These are phyloP conservation scores for Drosophila suboccidentalis DNA, from an alignment of 2,888 invertebrate species.

Conservation along the genomic window DNA sequence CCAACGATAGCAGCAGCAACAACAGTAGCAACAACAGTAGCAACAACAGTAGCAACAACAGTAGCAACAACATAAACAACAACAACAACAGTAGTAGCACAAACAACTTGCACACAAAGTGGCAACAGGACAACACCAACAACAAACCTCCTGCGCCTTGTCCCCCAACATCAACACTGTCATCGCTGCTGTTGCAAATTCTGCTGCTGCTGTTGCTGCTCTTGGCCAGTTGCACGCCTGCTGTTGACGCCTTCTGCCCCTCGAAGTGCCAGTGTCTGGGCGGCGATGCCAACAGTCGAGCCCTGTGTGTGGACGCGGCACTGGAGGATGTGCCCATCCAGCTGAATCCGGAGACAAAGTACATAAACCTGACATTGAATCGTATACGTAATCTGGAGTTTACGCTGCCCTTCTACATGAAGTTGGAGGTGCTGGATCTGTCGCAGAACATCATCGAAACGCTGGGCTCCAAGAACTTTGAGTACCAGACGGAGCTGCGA, in stretches of 20 bases:
- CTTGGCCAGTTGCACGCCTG: constrained; percentile 32
- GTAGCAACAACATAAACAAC: constrained; percentile 8
- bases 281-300: constrained; percentile 91
- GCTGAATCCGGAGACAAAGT: constrained; percentile 93
- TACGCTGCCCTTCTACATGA: constrained; percentile 92
- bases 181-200: constrained; percentile 36
- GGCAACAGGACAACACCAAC: constrained; percentile 37
- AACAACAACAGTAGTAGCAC: constrained; percentile 16
- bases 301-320: constrained; percentile 91
- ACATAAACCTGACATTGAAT: constrained; percentile 94
- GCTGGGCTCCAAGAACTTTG: constrained; percentile 93
- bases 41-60: constrained; percentile 19
- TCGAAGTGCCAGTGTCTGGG: constrained; percentile 90
- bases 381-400: constrained; percentile 92
- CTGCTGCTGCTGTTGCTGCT: constrained; percentile 69
- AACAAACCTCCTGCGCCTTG: constrained; percentile 28
- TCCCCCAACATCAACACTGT: background rate
- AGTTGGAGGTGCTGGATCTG: constrained; percentile 92
- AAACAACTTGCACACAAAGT: constrained; percentile 53
- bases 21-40: constrained; percentile 18
- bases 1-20: constrained; percentile 19
- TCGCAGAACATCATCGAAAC: constrained; percentile 93
- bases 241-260: constrained; percentile 88
- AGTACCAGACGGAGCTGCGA: constrained; percentile 90
- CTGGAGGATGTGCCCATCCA: constrained; percentile 95